Percentiles rank a stretch among this genome's conserved stretches.
These are phyloP conservation scores for Gymnobelideus leadbeateri DNA, from an alignment of 2,113 vertebrate species.

Conservation along the genomic window DNA sequence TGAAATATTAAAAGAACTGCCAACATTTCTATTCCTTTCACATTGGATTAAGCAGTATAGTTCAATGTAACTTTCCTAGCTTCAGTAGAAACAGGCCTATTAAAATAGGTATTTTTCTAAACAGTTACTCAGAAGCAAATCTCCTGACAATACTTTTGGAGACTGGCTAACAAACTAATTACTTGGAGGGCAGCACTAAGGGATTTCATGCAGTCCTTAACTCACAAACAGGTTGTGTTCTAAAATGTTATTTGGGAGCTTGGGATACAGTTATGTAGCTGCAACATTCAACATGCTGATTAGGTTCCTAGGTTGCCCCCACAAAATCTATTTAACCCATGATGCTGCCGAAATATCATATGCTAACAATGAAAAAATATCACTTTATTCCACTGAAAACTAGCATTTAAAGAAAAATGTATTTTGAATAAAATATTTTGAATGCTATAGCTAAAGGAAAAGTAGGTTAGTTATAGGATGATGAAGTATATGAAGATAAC, in stretches of 20 bases:
- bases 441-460: background rate
- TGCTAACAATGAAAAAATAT: conserved; percentile 19
- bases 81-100: background rate
- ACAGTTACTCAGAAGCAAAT: conserved; percentile 7
- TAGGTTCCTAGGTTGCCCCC: background rate
- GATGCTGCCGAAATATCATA: background rate
- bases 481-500: background rate
- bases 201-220: conserved; percentile 31
- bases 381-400: background rate
- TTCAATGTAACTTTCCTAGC: background rate
- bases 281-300: background rate
- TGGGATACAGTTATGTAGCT: conserved; percentile 29
- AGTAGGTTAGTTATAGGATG: background rate
- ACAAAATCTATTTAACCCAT: background rate
- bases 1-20: background rate
- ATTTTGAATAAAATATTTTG: background rate
- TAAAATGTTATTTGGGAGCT: conserved; percentile 24
- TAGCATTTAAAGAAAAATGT: background rate
- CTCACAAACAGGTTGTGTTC: conserved; percentile 38
- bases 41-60: background rate
- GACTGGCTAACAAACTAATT: conserved; percentile 30
- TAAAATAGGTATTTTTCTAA: conserved; percentile 33
- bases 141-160: background rate
- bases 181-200: conserved; percentile 10
- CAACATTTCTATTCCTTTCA: background rate